Conservation (phyloP, 2,797 vertebrate species). For the Tokudaia muenninki region DNA sequence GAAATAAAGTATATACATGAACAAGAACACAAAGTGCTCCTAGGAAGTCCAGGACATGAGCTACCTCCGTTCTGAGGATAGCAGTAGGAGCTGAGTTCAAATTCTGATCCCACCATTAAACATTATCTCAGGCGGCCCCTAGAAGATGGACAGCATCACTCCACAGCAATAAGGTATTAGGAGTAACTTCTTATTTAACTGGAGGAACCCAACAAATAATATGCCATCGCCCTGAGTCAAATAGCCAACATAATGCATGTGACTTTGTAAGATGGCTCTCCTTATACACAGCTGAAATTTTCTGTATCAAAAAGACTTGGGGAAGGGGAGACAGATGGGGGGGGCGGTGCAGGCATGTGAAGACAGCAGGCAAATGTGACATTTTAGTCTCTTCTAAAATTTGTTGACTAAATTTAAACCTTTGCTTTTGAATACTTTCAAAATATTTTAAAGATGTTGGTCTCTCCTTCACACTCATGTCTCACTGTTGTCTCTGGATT, state of each 20-base stretch:
- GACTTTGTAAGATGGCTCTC: background rate
- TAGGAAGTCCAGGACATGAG: background rate
- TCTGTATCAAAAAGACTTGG: background rate
- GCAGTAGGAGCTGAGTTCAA: background rate
- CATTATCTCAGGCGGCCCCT: background rate
- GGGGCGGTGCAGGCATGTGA: background rate
- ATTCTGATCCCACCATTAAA: background rate
- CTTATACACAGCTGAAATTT: background rate
- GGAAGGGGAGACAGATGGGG: background rate
- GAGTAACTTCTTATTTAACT: conserved; percentile 32
- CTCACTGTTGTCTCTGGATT: conserved; percentile 17
- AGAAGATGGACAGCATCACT: conserved; percentile 3
- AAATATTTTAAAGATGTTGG: conserved; percentile 36
- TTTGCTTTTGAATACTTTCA: conserved; percentile 53
- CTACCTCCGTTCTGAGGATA: background rate
- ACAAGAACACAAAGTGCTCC: background rate
- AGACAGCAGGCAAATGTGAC: background rate
- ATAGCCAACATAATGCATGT: background rate
- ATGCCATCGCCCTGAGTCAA: background rate
- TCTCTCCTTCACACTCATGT: conserved; percentile 8
- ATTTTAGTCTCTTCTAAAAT: background rate
- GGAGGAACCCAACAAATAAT: background rate
- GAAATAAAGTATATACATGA: conserved; percentile 47
- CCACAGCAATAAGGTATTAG: background rate
- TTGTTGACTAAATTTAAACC: conserved; percentile 3